phyloP scores from a whole-genome alignment of 2,797 vertebrate genomes.

The Sebastolobus altivelis region DNA sequence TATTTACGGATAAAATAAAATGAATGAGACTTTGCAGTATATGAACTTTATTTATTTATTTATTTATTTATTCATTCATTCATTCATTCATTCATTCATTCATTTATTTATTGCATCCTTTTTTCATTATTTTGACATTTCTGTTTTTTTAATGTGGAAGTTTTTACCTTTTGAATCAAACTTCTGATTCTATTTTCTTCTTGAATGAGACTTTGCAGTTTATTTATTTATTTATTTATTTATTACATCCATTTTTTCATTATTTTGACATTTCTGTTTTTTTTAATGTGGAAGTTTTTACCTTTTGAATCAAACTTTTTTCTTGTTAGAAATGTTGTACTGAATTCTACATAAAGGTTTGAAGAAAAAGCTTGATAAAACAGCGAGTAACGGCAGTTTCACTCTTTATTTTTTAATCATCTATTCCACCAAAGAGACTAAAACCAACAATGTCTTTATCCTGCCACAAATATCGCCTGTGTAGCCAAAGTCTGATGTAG shows the following conservation, averaged over 20 bases:
- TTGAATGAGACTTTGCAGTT: no score
- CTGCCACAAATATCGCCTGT: background rate
- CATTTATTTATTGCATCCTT: no score
- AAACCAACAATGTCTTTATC: background rate
- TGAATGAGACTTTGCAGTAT: background rate
- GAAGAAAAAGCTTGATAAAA: background rate
- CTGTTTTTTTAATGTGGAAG: no score
- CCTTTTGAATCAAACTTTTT: background rate
- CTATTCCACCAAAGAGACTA: background rate
- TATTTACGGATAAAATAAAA: fast-evolving
- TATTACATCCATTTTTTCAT: no score
- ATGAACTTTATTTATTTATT: background rate
- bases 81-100: no score
- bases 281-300: background rate
- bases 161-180: no score
- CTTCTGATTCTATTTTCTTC: background rate
- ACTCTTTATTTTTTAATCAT: background rate
- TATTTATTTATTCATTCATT: no score
- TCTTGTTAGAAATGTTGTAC: background rate
- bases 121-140: no score
- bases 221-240: no score
- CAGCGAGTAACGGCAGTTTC: background rate
- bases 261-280: background rate
- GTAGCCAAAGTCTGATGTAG: background rate
- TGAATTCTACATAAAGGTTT: background rate